Evolutionary conservation across 1,140 invertebrate genomes (phyloP).

Genomic region (Hypothenemus hampei): DNA sequence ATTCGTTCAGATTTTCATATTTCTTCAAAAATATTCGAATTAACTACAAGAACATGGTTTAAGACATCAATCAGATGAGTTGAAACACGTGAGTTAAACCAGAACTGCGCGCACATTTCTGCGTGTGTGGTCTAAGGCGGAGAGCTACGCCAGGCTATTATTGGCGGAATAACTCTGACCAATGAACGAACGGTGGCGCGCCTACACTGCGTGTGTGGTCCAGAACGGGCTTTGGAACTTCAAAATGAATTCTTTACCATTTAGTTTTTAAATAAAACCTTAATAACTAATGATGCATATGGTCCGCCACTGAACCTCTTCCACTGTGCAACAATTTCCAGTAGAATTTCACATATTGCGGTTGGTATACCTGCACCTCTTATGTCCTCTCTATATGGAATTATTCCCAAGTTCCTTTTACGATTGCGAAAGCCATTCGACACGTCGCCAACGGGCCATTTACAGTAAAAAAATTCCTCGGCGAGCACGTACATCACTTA

Average conservation of each 20-base stretch:
- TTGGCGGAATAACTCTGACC: neutral
- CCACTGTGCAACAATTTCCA: neutral
- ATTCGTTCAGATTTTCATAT: too few relatives aligned
- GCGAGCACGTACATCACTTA: slow-evolving; percentile 22
- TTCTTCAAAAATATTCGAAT: too few relatives aligned
- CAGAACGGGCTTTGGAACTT: neutral
- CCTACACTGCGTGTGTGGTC: slow-evolving; percentile 15
- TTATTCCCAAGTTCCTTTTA: slow-evolving; percentile 18
- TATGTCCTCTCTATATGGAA: slow-evolving; percentile 13
- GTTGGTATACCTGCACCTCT: neutral
- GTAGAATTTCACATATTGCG: neutral
- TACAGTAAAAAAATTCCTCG: slow-evolving; percentile 14
- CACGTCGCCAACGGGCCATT: slow-evolving; percentile 19
- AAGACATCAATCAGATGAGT: neutral
- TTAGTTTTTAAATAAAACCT: neutral
- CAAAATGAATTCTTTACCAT: too few relatives aligned
- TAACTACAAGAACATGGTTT: too few relatives aligned
- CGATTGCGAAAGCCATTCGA: slow-evolving; percentile 19
- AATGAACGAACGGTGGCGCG: neutral
- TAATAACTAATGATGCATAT: neutral
- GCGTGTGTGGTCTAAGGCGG: slow-evolving; percentile 18
- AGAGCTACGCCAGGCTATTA: neutral
- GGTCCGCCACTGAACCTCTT: neutral
- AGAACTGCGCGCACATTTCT: slow-evolving; percentile 6
- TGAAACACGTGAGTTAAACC: too few relatives aligned